phyloP scores from a whole-genome alignment of 1,140 invertebrate species.

The Danaus plexippus region DNA sequence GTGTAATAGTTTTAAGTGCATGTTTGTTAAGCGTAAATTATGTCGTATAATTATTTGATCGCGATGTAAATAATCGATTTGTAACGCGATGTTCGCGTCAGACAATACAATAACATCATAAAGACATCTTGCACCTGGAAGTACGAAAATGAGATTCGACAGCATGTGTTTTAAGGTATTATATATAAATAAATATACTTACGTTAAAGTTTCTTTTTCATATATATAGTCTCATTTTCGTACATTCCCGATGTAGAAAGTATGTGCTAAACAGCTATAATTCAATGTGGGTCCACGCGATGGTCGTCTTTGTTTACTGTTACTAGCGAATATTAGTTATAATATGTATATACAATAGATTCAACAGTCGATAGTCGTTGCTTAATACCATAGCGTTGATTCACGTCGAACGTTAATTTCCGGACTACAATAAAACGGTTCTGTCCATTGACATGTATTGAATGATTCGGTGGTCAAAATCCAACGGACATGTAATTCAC shows the following conservation, averaged over 20 bases:
- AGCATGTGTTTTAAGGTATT: neutral
- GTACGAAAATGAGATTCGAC: constrained; percentile 2
- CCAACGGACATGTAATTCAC: too few relatives aligned
- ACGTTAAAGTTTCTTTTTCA: neutral
- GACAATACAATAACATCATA: constrained; percentile 8
- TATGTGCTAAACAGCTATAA: constrained; percentile 3
- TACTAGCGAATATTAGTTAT: neutral
- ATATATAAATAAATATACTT: too few relatives aligned
- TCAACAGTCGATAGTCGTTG: too few relatives aligned
- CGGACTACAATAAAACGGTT: constrained; percentile 5
- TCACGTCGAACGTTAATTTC: constrained; percentile 10
- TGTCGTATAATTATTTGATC: constrained; percentile 39
- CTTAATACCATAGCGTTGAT: constrained; percentile 9
- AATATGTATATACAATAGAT: neutral
- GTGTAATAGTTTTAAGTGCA: constrained; percentile 71
- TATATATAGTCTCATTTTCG: constrained; percentile 6
- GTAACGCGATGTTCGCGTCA: constrained; percentile 9
- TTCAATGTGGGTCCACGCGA: constrained; percentile 13
- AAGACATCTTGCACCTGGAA: constrained; percentile 1
- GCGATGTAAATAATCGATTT: constrained; percentile 34
- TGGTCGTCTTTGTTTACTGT: neutral
- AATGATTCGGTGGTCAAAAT: too few relatives aligned
- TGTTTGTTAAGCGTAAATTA: constrained; percentile 53
- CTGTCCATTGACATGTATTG: neutral
- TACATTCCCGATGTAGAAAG: constrained; percentile 5